Evolutionary conservation across 2,797 vertebrate genomes (phyloP), one percentile per base, ranked within the genome.

Genomic region (Rhabdophis nuchalis): DNA sequence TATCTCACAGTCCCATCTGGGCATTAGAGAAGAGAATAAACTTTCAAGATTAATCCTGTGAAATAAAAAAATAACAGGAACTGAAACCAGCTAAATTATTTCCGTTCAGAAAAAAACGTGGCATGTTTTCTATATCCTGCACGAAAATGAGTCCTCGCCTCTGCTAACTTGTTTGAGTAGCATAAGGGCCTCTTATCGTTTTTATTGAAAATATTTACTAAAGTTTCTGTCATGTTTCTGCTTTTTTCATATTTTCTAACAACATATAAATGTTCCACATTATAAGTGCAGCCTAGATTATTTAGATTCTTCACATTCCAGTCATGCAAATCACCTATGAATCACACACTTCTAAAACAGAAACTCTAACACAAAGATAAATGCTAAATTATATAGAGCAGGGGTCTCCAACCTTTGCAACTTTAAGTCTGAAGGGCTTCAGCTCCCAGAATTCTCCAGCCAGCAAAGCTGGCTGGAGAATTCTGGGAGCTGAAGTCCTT

Each of bases 21-120:
- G n/a, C 3, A 91, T 60, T 50, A 68, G 61, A 68, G n/a, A 68
- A 68, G 61, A 20, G 14, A 61, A 0, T 14, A 12, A 64, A 93
- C 8, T 41, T 53, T 86, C 93, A 92, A 87, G 90, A 86, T 93
- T 88, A 88, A 93, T 6, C 0, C 1, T 86, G 23, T 25, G 0
- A 29, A 1, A 3, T 77, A 82, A 94, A 89, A 93, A 92, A 23
- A 25, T 0, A 94, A 92, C 94, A 95, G 6, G 41, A 90, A 89
- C 25, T 36, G 2, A 2, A 29, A 52, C 16, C 41, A 68, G n/a
- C 86, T 23, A 10, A 0, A 3, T 0, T 2, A 0, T 93, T 91
- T 92, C 93, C 1, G 54, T 77, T 93, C 88, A 91, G 89, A 93
- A 91, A 8, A 16, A 90, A 9, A 3, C 86, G 36, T 61, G 36